Evolutionary conservation across 2,113 vertebrate genomes (phyloP).

Genomic region (Oxyura jamaicensis): DNA sequence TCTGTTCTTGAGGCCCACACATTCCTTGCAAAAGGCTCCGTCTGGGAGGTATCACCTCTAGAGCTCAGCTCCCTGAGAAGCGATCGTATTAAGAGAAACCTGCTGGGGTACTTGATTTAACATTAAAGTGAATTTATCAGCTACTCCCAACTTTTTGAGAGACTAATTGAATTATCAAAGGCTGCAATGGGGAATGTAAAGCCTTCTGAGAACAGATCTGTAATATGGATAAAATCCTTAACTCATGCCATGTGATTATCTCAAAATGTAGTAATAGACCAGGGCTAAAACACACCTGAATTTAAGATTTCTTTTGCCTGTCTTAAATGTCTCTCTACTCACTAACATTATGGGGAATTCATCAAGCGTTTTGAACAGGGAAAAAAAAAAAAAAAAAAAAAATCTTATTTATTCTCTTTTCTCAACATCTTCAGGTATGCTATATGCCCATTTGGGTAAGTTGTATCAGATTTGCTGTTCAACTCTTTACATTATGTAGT

Average conservation of each 20-base stretch:
- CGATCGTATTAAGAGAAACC: conserved; percentile 45
- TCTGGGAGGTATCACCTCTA: conserved; percentile 40
- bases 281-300: not conserved
- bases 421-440: not conserved
- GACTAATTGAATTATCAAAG: conserved; percentile 63
- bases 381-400: not conserved
- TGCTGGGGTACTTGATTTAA: conserved; percentile 39
- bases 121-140: conserved; percentile 67
- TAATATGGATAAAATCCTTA: conserved; percentile 57
- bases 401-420: not conserved
- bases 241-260: not conserved
- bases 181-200: conserved; percentile 35
- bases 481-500: not conserved
- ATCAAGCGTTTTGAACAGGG: not conserved
- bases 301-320: not conserved
- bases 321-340: not conserved
- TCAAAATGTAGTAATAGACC: not conserved
- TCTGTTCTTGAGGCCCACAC: conserved; percentile 1
- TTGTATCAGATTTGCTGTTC: not conserved
- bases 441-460: not conserved
- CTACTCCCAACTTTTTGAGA: conserved; percentile 44
- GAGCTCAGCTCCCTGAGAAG: conserved; percentile 50
- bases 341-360: not conserved
- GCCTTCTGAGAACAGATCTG: conserved; percentile 36
- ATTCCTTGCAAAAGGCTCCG: conserved; percentile 6